Conservation (phyloP, 2,888 invertebrate genomes). For the Phanerotoma sp. region DNA sequence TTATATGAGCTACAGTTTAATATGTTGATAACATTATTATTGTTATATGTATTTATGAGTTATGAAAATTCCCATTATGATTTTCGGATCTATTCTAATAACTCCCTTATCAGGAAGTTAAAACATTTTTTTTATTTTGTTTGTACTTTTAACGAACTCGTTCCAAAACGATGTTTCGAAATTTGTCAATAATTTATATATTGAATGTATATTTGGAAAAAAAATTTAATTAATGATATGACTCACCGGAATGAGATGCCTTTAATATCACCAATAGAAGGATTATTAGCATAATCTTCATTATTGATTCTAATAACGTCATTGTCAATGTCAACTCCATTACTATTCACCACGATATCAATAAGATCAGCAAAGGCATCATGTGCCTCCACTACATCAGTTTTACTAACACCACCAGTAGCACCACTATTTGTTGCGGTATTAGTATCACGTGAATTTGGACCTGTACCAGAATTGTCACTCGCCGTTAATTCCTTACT, state of each 20-base stretch:
- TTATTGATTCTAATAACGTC: slow-evolving; percentile 61
- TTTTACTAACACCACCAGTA: slow-evolving; percentile 27
- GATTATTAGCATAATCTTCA: slow-evolving; percentile 65
- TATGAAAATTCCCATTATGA: too few relatives aligned
- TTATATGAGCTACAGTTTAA: too few relatives aligned
- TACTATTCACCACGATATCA: slow-evolving; percentile 60
- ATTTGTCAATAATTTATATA: too few relatives aligned
- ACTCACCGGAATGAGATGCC: slow-evolving; percentile 63
- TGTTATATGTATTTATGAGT: too few relatives aligned
- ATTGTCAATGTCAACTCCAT: slow-evolving; percentile 58
- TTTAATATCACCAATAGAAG: slow-evolving; percentile 71
- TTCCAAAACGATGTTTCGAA: too few relatives aligned
- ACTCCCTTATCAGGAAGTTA: too few relatives aligned
- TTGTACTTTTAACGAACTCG: too few relatives aligned
- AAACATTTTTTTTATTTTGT: too few relatives aligned
- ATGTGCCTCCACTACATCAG: slow-evolving; percentile 54
- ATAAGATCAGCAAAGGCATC: slow-evolving; percentile 68
- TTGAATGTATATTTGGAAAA: too few relatives aligned
- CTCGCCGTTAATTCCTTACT: slow-evolving; percentile 52
- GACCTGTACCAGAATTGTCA: slow-evolving; percentile 49
- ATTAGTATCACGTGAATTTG: slow-evolving; percentile 36
- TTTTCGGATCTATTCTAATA: too few relatives aligned
- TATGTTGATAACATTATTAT: too few relatives aligned
- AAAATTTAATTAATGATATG: too few relatives aligned
- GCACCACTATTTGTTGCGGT: slow-evolving; percentile 54